Conservation (phyloP, 2,113 vertebrate species). For the Calyptommatus sinebrachiatus region DNA sequence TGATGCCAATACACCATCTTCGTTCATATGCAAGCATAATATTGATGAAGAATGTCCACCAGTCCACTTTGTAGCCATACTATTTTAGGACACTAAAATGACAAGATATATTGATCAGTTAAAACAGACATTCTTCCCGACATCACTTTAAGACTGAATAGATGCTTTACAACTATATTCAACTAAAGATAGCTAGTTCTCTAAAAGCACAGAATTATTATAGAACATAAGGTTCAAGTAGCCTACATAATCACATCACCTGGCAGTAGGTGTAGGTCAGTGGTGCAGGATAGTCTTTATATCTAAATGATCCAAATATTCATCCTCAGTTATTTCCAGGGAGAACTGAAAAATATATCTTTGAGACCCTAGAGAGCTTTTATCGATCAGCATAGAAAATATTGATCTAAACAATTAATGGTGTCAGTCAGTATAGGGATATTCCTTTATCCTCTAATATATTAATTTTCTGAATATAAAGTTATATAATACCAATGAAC, state of each 20-base stretch:
- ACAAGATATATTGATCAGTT: not conserved
- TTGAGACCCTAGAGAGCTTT: no score
- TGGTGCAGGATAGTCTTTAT: no score
- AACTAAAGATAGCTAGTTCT: accelerated
- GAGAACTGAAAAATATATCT: no score
- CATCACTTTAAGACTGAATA: accelerated
- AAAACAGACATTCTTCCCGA: accelerated
- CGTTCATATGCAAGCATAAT: constrained; percentile 77
- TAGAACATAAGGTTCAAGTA: accelerated
- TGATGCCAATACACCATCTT: constrained; percentile 81
- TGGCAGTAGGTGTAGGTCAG: no score
- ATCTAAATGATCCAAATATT: no score
- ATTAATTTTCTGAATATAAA: no score
- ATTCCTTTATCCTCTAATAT: no score
- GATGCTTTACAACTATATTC: not conserved
- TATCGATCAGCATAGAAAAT: no score
- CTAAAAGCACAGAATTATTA: not conserved
- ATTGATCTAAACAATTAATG: no score
- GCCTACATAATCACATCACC: not conserved
- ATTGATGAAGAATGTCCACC: constrained; percentile 79
- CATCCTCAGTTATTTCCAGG: no score
- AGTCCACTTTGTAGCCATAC: constrained; percentile 82
- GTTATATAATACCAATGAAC: no score
- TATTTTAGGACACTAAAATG: constrained; percentile 37
- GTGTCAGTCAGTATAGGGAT: no score